These are phyloP conservation scores for Heliocidaris erythrogramma DNA, from an alignment of 35 echinoderm and acorn worm species.

Conservation along the genomic window DNA sequence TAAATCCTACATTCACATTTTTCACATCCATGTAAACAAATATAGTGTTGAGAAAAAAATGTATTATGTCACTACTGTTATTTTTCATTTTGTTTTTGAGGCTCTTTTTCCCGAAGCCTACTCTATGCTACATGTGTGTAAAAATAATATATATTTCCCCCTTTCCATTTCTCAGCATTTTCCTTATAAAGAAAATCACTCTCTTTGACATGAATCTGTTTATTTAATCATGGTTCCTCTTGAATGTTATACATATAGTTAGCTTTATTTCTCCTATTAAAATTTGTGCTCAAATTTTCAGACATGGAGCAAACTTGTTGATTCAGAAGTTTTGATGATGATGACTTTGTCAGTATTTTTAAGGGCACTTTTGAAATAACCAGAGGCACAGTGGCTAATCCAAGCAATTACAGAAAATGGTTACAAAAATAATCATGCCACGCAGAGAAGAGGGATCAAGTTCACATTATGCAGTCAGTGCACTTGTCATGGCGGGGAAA, in stretches of 20 bases:
- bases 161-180: not conserved
- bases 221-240: not conserved
- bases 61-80: too few relatives aligned
- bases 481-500: not conserved
- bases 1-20: not conserved
- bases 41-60: too few relatives aligned
- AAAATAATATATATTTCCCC: too few relatives aligned
- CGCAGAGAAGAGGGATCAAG: not conserved
- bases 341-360: slow-evolving; percentile 4
- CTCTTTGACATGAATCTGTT: not conserved
- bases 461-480: slow-evolving; percentile 30
- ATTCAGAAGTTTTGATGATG: slow-evolving; percentile 28
- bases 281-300: not conserved
- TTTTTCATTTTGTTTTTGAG: too few relatives aligned
- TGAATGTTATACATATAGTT: not conserved
- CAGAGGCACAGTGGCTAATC: not conserved
- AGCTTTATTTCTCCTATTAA: not conserved
- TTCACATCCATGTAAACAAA: too few relatives aligned
- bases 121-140: too few relatives aligned
- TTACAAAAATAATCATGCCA: slow-evolving; percentile 13
- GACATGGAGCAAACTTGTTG: not conserved
- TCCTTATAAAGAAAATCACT: not conserved
- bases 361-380: not conserved
- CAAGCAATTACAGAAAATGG: slow-evolving; percentile 17
- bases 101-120: too few relatives aligned